Evolutionary conservation across 2,797 vertebrate species (phyloP).

Genomic region (Uromys caudimaculatus): DNA sequence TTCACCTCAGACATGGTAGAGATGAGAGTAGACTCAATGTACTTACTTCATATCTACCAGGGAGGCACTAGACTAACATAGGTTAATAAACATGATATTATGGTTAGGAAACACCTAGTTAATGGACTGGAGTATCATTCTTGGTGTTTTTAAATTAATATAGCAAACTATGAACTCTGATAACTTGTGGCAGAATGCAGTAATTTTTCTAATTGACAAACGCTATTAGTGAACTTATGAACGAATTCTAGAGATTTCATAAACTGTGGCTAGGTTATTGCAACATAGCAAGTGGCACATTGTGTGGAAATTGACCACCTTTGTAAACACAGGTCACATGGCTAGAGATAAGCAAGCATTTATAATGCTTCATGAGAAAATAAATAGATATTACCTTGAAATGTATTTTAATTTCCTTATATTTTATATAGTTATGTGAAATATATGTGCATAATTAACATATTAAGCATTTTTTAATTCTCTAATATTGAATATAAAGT

Average conservation of each 20-base stretch:
- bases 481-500: neutral
- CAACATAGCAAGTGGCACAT: neutral
- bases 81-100: neutral
- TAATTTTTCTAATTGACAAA: neutral
- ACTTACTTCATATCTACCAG: neutral
- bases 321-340: neutral
- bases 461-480: neutral
- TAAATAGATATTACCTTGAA: neutral
- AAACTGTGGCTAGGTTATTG: neutral
- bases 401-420: neutral
- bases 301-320: neutral
- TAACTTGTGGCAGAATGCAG: neutral
- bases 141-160: neutral
- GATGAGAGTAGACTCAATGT: neutral
- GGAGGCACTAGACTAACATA: neutral
- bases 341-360: neutral
- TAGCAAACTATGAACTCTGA: neutral
- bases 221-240: neutral
- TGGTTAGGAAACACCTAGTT: neutral
- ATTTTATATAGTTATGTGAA: constrained; percentile 16
- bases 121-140: neutral
- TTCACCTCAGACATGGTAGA: neutral
- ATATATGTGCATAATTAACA: neutral
- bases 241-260: neutral
- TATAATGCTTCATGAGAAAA: neutral